Evolutionary conservation across 2,797 vertebrate genomes (phyloP).

Genomic region (Manis pentadactyla): DNA sequence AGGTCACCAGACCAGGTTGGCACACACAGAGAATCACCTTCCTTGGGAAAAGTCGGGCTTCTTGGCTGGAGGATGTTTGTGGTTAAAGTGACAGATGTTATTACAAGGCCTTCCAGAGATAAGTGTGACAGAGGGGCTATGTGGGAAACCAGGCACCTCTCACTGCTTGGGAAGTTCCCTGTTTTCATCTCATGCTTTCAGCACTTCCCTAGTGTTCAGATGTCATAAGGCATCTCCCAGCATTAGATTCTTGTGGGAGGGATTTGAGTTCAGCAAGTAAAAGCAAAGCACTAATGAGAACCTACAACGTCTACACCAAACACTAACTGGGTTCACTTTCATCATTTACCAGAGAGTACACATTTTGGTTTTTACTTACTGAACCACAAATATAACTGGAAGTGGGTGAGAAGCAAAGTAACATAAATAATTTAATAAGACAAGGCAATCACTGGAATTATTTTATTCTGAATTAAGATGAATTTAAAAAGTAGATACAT

Average conservation of each 20-base stretch:
- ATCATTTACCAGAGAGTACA: not conserved
- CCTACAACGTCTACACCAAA: not conserved
- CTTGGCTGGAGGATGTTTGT: conserved; percentile 22
- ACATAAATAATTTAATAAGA: not conserved
- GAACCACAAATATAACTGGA: not conserved
- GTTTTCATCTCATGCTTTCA: conserved; percentile 56
- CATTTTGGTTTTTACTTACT: conserved; percentile 2
- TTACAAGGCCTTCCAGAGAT: conserved; percentile 51
- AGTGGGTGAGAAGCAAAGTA: not conserved
- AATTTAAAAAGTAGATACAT: not conserved
- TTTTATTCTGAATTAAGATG: not conserved
- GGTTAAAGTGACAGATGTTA: conserved; percentile 47
- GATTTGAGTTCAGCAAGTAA: conserved; percentile 17
- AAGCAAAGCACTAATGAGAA: not conserved
- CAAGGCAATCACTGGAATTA: not conserved
- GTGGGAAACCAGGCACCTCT: not conserved
- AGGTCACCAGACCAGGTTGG: not conserved
- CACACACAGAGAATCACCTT: conserved; percentile 18
- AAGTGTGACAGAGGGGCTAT: conserved; percentile 12
- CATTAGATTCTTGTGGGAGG: not conserved
- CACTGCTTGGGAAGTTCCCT: not conserved
- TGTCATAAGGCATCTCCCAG: not conserved
- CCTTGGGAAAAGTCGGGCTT: conserved; percentile 3
- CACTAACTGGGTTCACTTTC: not conserved
- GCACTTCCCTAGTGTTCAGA: conserved; percentile 13